Conservation (phyloP, 2,797 vertebrate species). For the Lerista edwardsae region DNA sequence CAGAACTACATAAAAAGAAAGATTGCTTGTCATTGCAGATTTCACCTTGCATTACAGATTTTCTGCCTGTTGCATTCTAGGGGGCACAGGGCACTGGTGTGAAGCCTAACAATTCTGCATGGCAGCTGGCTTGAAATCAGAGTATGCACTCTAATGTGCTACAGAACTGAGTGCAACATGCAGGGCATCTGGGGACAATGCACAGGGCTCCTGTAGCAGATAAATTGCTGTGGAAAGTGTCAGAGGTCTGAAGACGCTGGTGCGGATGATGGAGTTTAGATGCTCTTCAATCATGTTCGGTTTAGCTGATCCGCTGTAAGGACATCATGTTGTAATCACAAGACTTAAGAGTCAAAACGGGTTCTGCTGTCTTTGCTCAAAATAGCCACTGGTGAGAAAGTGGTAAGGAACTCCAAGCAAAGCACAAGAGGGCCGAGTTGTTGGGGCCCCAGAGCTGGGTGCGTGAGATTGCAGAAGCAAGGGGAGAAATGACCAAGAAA, state of each 20-base stretch:
- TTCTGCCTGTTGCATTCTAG: too few species aligned
- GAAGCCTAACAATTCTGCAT: too few species aligned
- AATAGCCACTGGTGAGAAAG: background rate
- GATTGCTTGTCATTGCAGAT: too few species aligned
- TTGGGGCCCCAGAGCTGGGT: background rate
- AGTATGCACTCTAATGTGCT: background rate
- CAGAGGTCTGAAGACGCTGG: background rate
- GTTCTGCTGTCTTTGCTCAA: background rate
- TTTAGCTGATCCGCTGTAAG: background rate
- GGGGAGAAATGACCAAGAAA: accelerated
- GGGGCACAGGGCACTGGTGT: too few species aligned
- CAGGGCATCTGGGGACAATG: too few species aligned
- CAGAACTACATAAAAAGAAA: too few species aligned
- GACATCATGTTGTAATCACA: background rate
- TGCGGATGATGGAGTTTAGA: background rate
- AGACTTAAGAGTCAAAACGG: background rate
- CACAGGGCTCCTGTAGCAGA: background rate
- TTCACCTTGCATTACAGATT: too few species aligned
- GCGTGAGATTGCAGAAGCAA: background rate
- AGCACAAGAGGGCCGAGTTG: background rate
- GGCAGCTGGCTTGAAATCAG: too few species aligned
- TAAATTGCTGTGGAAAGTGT: background rate
- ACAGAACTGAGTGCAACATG: background rate
- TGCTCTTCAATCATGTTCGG: background rate
- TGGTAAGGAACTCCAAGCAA: background rate